Base-by-base conservation (phyloP, 2,797 vertebrate species). In the Bovichtus variegatus region DNA sequence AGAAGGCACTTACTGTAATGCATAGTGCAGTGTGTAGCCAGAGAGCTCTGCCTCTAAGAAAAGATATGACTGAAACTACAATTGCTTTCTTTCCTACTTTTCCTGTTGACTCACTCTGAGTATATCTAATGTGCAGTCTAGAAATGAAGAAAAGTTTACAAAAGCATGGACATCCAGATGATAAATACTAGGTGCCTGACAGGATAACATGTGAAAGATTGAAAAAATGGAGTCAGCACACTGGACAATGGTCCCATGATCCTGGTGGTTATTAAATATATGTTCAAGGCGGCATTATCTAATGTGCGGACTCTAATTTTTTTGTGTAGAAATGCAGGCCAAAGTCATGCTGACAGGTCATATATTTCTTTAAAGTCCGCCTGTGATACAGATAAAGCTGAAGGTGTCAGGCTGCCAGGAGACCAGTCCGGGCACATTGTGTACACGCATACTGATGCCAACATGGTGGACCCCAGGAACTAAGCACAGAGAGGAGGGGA, bases 311-410 rank as follows among this genome's bases (percentile, higher is more conserved):
- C n/a, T n/a, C n/a, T n/a, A n/a, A 9, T 34, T n/a, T 2, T 9
- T 34, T 31, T 34, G 31, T 76, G 72, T 61, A 83, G 57, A 86
- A 84, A 82, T 74, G 73, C 54, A 34, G 81, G 68, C 63, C 50
- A 54, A 36, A 71, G 78, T 72, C 59, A 41, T 38, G 57, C 64
- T 90, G 74, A 85, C 82, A 81, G 86, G 80, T 88, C 81, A 74
- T 83, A 84, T 87, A 86, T 90, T 90, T 88, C 68, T 78, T 80
- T 86, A 69, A 92, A 90, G 91, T 92, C 80, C 83, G 85, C 72
- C 73, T 83, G 71, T 78, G 83, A 54, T 89, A 77, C 81, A 87
- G 83, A 88, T 89, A 76, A 89, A 91, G 65, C 87, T 72, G 38
- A 70, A 79, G 74, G 83, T 81, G 79, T 91, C 84, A 58, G 74